Base-by-base conservation (phyloP, 2,113 vertebrate genomes). In the Grammomys dolichurus region DNA sequence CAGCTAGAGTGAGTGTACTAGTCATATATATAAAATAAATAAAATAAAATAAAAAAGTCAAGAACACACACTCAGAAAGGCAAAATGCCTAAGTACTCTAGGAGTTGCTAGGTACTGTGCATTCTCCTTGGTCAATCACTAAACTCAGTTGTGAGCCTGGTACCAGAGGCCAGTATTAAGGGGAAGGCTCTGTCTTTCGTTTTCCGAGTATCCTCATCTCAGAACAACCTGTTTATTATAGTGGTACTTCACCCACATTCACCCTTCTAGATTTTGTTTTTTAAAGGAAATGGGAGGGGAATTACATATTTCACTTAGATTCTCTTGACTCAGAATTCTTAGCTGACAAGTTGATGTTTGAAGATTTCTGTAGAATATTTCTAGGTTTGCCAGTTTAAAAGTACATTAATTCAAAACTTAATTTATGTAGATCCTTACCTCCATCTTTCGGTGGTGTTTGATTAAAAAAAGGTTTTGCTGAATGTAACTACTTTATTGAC, bases 281-380 rank as follows among this genome's bases (percentile, higher is more conserved):
- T 48, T 48, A 70, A 81, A 75, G 65, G 26, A 26, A 40, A 43
- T 48, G 51, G 56, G 70, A 17, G 51, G 36, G 36, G 67, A 89
- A 36, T 91, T 91, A 76, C 10, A 19, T 17, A 43, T 95, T 97
- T 95, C 58, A 88, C 4, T 94, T 75, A 80, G 46, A 72, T 95
- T 98, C 87, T 96, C 80, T 81, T 84, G 19, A 95, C 28, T 97
- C 33, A 89, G 58, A 89, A 60, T 14, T 86, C n/a, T 86, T 43
- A 87, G 20, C 48, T 86, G 56, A 95, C 16, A 87, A 58, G 4
- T 63, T 94, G 16, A 36, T 91, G 63, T 94, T 94, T 90, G 87
- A 54, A 87, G 20, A 33, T 48, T n/a, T 87, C 43, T 88, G 0
- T 84, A 89, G 80, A 84, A 87, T 84, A 58, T 80, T 75, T 48